These are phyloP conservation scores for Diachrysia chrysitis DNA, from an alignment of 2,888 invertebrate species.

Conservation along the genomic window DNA sequence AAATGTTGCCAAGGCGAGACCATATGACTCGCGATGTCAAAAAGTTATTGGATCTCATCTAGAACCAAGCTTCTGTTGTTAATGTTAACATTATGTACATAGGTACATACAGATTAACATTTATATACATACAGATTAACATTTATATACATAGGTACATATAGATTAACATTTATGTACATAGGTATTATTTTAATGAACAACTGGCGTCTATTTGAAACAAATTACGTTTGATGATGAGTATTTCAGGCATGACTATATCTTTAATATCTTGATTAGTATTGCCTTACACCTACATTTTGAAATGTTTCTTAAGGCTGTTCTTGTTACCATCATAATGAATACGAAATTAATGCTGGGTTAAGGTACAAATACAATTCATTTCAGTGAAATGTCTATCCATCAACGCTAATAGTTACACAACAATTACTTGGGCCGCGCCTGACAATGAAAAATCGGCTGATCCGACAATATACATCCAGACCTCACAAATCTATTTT, in stretches of 20 bases:
- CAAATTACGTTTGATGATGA: constrained; percentile 7
- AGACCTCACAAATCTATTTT: constrained; percentile 32
- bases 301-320: constrained; percentile 26
- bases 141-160: too few species aligned
- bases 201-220: constrained; percentile 6
- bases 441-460: constrained; percentile 53
- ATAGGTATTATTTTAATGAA: neutral
- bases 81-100: too few species aligned
- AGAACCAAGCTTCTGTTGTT: too few species aligned
- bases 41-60: too few species aligned
- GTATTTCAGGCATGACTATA: constrained; percentile 7
- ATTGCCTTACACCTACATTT: constrained; percentile 21
- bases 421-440: constrained; percentile 60
- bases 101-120: too few species aligned
- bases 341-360: constrained; percentile 47
- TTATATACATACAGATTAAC: too few species aligned
- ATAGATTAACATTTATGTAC: neutral
- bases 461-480: constrained; percentile 48
- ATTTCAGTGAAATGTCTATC: constrained; percentile 62
- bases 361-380: constrained; percentile 57
- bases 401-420: constrained; percentile 66
- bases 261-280: constrained; percentile 14
- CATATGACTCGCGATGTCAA: too few species aligned
- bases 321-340: constrained; percentile 45
- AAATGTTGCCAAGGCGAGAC: too few species aligned